phyloP scores from a whole-genome alignment of 2,113 vertebrate species.

The Hydrolagus affinis region DNA sequence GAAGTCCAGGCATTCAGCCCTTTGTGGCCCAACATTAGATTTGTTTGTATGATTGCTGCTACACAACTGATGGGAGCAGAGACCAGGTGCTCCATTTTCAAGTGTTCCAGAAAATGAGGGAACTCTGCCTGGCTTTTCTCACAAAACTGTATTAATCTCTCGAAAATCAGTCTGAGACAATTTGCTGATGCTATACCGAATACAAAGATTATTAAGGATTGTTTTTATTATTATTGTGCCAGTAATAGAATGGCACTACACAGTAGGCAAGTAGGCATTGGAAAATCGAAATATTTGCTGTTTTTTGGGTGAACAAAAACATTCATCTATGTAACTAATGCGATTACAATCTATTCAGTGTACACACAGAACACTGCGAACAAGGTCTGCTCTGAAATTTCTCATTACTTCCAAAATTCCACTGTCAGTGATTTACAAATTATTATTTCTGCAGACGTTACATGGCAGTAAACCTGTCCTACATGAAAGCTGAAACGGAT shows the following conservation, averaged over 20 bases:
- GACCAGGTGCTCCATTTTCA: too few relatives aligned
- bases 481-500: neutral
- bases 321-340: neutral
- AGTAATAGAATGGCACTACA: neutral
- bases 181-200: too few relatives aligned
- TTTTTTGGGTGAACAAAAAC: neutral
- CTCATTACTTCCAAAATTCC: neutral
- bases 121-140: too few relatives aligned
- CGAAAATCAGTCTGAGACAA: too few relatives aligned
- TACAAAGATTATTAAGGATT: too few relatives aligned
- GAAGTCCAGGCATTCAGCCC: too few relatives aligned
- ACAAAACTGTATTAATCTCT: too few relatives aligned
- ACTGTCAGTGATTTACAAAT: neutral
- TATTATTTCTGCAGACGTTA: neutral
- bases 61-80: too few relatives aligned
- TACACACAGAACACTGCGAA: neutral
- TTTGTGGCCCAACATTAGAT: too few relatives aligned
- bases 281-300: neutral
- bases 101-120: too few relatives aligned
- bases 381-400: neutral
- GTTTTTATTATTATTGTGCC: neutral
- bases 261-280: neutral
- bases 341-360: neutral
- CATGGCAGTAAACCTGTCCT: neutral
- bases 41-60: too few relatives aligned